Percentiles rank a stretch among this genome's conserved stretches.
Evolutionary conservation across 1,140 invertebrate species (phyloP).

Genomic region (Paracyclopina nana): DNA sequence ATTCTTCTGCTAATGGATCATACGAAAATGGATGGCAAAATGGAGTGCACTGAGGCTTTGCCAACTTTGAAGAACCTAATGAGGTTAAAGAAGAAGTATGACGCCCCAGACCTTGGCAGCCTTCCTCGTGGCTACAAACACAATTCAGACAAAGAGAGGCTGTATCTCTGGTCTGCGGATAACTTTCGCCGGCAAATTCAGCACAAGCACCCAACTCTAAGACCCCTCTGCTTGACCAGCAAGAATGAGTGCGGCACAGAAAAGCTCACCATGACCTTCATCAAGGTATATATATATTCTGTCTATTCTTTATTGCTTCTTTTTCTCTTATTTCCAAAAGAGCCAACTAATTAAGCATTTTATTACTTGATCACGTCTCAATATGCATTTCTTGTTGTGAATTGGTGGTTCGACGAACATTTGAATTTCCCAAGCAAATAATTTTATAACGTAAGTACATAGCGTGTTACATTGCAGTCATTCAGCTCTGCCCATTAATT

Average conservation of each 20-base stretch:
- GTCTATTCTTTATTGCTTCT: no score
- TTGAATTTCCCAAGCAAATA: no score
- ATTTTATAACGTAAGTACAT: no score
- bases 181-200: conserved; percentile 10
- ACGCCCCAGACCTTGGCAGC: not conserved
- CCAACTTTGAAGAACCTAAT: conserved; percentile 2
- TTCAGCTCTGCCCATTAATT: no score
- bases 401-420: not conserved
- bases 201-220: conserved; percentile 3
- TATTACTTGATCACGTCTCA: no score
- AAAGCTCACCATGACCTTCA: conserved; percentile 10
- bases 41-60: no score
- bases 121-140: not conserved
- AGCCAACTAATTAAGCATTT: no score
- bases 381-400: not conserved
- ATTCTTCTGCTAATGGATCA: no score
- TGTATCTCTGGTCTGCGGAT: conserved; percentile 10
- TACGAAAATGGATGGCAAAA: no score
- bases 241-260: not conserved
- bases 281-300: not conserved
- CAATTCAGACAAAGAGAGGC: conserved; percentile 1
- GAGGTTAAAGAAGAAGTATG: not conserved
- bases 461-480: no score
- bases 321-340: no score
- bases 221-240: not conserved